Percentiles rank a stretch among this genome's conserved stretches.
These are phyloP conservation scores for Trypoxylon attenuatum DNA, from an alignment of 2,888 invertebrate genomes.

Conservation along the genomic window DNA sequence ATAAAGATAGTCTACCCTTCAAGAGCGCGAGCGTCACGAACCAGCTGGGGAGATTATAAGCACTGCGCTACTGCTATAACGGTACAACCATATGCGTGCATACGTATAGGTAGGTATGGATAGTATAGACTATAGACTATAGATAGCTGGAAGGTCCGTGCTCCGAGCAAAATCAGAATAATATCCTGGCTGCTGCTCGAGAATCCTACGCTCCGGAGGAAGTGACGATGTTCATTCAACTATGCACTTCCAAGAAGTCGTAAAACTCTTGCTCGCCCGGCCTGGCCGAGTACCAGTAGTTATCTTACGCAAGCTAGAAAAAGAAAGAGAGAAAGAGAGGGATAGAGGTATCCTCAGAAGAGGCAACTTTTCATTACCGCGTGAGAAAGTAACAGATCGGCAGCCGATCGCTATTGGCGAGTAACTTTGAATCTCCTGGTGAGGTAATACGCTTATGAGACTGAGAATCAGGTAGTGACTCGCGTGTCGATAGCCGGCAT, in stretches of 20 bases:
- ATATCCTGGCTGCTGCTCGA: conserved; percentile 21
- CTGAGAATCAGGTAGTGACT: neutral
- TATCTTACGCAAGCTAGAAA: no score
- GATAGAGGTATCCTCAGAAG: conserved; percentile 43
- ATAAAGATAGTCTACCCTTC: conserved; percentile 29
- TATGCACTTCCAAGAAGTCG: conserved; percentile 48
- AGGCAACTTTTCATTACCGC: conserved; percentile 54
- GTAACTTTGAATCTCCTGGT: neutral
- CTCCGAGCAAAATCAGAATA: conserved; percentile 47
- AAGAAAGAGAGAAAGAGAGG: no score
- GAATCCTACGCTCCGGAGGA: conserved; percentile 28
- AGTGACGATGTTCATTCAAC: conserved; percentile 35
- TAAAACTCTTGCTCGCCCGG: conserved; percentile 36
- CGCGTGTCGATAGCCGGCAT: neutral
- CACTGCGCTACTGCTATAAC: conserved; percentile 44
- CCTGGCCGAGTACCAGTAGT: no score
- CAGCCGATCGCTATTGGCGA: conserved; percentile 15
- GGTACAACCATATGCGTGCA: conserved; percentile 47
- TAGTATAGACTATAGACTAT: no score
- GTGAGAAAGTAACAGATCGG: conserved; percentile 55
- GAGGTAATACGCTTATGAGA: neutral
- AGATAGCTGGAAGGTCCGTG: conserved; percentile 21
- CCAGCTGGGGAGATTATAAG: conserved; percentile 53
- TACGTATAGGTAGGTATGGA: no score
- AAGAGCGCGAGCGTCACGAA: conserved; percentile 30